Evolutionary conservation across 2,888 invertebrate genomes (phyloP).

Genomic region (Caenorhabditis panamensis): DNA sequence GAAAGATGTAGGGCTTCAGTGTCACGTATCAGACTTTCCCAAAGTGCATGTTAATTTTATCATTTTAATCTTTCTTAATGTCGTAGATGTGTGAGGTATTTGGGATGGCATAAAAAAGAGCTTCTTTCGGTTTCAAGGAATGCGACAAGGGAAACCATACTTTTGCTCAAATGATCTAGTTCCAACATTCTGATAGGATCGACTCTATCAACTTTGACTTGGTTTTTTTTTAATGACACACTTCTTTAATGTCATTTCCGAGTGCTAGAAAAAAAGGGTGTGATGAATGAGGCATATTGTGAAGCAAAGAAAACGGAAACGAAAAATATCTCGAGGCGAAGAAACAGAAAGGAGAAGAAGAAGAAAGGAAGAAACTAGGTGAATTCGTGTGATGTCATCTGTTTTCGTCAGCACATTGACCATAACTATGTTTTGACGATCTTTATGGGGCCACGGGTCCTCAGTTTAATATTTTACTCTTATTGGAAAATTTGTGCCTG

Average conservation of each 20-base stretch:
- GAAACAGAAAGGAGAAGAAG: slow-evolving; percentile 16
- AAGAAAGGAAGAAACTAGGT: slow-evolving; percentile 39
- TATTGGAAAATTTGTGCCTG: slow-evolving; percentile 34
- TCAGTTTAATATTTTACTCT: slow-evolving; percentile 14
- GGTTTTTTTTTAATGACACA: too few relatives aligned
- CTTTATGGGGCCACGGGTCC: slow-evolving; percentile 29
- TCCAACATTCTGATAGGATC: too few relatives aligned
- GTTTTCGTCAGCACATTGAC: slow-evolving; percentile 39
- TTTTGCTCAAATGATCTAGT: not conserved
- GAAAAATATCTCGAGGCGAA: slow-evolving; percentile 39
- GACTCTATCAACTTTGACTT: too few relatives aligned
- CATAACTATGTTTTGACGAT: slow-evolving; percentile 52
- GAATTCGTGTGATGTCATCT: slow-evolving; percentile 56
- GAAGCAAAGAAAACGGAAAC: slow-evolving; percentile 15
- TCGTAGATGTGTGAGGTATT: slow-evolving; percentile 4
- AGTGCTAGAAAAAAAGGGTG: not conserved
- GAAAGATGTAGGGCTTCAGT: slow-evolving; percentile 13
- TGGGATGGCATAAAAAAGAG: not conserved
- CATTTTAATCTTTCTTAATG: slow-evolving; percentile 9
- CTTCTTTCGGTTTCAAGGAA: not conserved
- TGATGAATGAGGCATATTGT: slow-evolving; percentile 9
- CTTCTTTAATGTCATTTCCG: too few relatives aligned
- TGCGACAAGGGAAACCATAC: slow-evolving; percentile 5
- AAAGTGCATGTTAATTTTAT: too few relatives aligned
- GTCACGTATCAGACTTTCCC: not conserved